Base-by-base conservation (phyloP, 1,140 invertebrate species). In the Hypothenemus hampei region DNA sequence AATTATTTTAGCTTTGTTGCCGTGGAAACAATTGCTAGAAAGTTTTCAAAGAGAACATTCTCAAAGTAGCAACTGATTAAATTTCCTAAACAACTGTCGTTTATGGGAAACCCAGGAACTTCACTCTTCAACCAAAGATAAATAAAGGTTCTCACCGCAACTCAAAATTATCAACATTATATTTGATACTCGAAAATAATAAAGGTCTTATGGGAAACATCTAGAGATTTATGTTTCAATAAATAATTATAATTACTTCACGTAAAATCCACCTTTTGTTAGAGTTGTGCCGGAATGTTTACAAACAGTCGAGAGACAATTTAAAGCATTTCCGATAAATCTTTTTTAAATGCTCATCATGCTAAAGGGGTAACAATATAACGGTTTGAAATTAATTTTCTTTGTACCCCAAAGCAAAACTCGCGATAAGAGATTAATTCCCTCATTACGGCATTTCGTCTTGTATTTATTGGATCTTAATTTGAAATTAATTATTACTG, bases 1-100 rank as follows among this genome's bases (percentile, higher is more conserved):
- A 22, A 43, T 43, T 23, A 43, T 21, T 43, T 43, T 43, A 21
- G 40, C 40, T 43, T 43, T 43, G 10, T 21, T 23, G 3, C 21
- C 23, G 8, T 11, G 40, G 18, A 43, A 21, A 23, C 40, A 43
- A 43, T 21, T 15, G 18, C 40, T 23, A 4, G 20, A 43, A 43
- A 43, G 40, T 43, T 43, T 43, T 43, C 40, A 43, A 43, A 21
- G 40, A 43, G 40, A 43, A 43, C 40, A 43, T 43, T 21, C 20
- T 20, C 20, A 21, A 43, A 43, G 40, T 21, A 23, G 40, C 40
- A 43, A 22, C 40, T 43, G 40, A 43, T 43, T 43, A 43, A 43
- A 43, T 43, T 21, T 43, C 10, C 20, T 43, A 43, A 43, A 23
- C 40, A 43, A 43, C 40, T 43, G 40, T 43, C 40, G 40, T 43